Evolutionary conservation across 1,140 invertebrate species (phyloP).

Genomic region (Reticulitermes speratus): DNA sequence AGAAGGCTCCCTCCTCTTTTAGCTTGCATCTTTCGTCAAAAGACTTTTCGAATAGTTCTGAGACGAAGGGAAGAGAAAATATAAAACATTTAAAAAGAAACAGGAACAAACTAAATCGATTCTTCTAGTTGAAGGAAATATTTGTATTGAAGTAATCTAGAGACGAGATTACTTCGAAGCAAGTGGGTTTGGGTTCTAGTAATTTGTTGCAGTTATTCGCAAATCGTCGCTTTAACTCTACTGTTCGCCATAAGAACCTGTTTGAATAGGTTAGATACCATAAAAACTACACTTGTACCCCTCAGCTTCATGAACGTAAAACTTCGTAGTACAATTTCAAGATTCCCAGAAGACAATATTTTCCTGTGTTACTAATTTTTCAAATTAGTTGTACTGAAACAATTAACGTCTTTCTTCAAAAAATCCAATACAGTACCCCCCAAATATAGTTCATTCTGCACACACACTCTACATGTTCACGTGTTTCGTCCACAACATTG

Average conservation of each 20-base stretch:
- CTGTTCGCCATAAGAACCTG: background rate
- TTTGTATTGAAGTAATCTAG: background rate
- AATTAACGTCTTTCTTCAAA: too few relatives aligned
- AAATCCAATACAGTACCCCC: too few relatives aligned
- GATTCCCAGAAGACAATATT: too few relatives aligned
- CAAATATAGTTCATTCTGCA: too few relatives aligned
- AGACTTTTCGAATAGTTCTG: background rate
- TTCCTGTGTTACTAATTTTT: too few relatives aligned
- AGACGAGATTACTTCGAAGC: background rate
- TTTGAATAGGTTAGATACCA: background rate
- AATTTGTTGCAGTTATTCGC: background rate
- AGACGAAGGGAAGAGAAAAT: background rate
- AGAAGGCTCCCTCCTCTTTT: background rate
- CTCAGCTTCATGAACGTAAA: too few relatives aligned
- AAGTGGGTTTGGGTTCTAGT: background rate
- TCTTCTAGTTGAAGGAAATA: background rate
- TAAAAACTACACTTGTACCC: background rate
- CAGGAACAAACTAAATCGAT: background rate
- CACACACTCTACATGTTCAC: too few relatives aligned
- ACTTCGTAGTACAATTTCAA: too few relatives aligned
- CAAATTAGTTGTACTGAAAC: too few relatives aligned
- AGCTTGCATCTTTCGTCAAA: conserved; percentile 8
- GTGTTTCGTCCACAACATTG: too few relatives aligned
- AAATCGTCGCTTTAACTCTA: background rate
- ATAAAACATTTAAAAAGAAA: background rate